Evolutionary conservation across 35 echinoderm and acorn worm genomes (phyloP).

Genomic region (Holothuria glaberrima): DNA sequence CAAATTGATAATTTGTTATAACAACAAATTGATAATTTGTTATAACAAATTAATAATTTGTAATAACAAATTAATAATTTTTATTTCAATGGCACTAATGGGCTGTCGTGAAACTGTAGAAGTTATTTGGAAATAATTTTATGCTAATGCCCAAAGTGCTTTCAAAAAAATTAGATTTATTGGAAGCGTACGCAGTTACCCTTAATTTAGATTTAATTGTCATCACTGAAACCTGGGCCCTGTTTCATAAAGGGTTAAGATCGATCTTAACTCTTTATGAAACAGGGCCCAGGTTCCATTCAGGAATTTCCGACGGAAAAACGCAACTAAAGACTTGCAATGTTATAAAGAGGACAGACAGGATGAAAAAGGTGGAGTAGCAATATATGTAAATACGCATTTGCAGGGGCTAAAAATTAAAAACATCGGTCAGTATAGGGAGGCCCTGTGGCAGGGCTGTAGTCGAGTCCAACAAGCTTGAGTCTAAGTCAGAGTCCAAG

Average conservation of each 20-base stretch:
- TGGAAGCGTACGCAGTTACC: neutral
- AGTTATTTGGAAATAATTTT: slow-evolving; percentile 27
- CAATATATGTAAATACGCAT: slow-evolving; percentile 32
- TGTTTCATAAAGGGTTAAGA: too few species aligned
- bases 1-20: too few species aligned
- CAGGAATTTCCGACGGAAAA: slow-evolving; percentile 24
- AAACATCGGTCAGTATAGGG: neutral
- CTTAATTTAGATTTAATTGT: slow-evolving; percentile 28
- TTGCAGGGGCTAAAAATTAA: neutral
- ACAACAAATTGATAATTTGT: too few species aligned
- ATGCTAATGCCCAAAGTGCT: slow-evolving; percentile 18
- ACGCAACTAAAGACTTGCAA: neutral
- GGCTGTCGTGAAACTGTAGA: too few species aligned
- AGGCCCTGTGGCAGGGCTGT: slow-evolving; percentile 11
- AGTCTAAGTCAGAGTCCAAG: too few species aligned
- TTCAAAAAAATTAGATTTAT: slow-evolving; percentile 1
- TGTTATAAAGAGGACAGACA: slow-evolving; percentile 29
- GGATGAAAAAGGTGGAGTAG: slow-evolving; percentile 24
- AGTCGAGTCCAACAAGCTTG: too few species aligned
- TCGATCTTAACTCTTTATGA: too few species aligned
- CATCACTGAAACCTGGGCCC: slow-evolving; percentile 55
- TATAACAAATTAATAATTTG: too few species aligned
- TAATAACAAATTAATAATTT: too few species aligned
- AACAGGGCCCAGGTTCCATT: too few species aligned
- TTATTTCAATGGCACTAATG: too few species aligned